Conservation (phyloP, 1,140 invertebrate genomes). For the Diorhabda carinulata region DNA sequence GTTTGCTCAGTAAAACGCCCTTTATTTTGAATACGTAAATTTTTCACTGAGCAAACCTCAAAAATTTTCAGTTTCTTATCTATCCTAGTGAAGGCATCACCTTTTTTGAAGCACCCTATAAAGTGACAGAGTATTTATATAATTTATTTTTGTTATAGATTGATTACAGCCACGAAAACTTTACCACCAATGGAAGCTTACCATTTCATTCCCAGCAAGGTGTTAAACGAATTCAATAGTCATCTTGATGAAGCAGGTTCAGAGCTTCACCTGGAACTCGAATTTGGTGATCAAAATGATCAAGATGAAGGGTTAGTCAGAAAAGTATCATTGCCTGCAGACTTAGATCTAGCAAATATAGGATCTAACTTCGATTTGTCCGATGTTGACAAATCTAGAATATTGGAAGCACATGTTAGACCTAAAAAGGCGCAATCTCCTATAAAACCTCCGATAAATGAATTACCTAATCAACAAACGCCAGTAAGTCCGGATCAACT, state of each 20-base stretch:
- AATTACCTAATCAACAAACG: conserved; percentile 42
- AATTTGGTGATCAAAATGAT: conserved; percentile 77
- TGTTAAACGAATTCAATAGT: conserved; percentile 83
- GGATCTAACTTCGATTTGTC: conserved; percentile 66
- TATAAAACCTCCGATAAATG: conserved; percentile 45
- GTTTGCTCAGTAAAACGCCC: too few species aligned
- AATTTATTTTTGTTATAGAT: conserved; percentile 17
- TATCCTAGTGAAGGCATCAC: too few species aligned
- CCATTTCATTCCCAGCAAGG: conserved; percentile 81
- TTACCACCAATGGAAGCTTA: conserved; percentile 81
- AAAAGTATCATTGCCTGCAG: conserved; percentile 54
- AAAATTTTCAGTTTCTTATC: too few species aligned
- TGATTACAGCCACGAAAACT: conserved; percentile 84
- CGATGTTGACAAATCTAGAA: conserved; percentile 61
- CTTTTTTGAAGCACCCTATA: too few species aligned
- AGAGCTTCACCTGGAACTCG: conserved; percentile 76
- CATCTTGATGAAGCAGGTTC: conserved; percentile 82
- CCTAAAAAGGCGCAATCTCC: conserved; percentile 58
- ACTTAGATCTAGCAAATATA: conserved; percentile 60
- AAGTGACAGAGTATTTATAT: too few species aligned
- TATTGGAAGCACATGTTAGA: conserved; percentile 54
- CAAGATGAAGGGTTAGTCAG: conserved; percentile 63
- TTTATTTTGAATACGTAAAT: too few species aligned
- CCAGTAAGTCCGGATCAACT: conserved; percentile 66
- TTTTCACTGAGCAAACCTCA: too few species aligned